These are phyloP conservation scores for Amphipyra berbera DNA, from an alignment of 2,888 invertebrate genomes.

Conservation along the genomic window DNA sequence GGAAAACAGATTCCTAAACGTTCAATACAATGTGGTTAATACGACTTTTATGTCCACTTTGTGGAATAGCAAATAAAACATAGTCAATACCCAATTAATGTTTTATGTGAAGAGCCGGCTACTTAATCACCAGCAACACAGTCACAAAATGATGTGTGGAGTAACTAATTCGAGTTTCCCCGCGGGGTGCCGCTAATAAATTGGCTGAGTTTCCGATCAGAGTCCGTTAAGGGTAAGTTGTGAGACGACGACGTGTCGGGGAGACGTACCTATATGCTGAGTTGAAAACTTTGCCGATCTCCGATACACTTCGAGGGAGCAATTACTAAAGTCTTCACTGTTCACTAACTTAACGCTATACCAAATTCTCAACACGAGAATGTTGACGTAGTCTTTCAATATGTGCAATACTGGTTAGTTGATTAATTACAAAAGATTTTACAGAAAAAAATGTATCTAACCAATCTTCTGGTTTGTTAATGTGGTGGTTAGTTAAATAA, in stretches of 20 bases:
- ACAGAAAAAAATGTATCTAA: too few relatives aligned
- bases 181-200: constrained; percentile 68
- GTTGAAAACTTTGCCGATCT: constrained; percentile 67
- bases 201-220: constrained; percentile 73
- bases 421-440: too few relatives aligned
- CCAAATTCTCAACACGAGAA: constrained; percentile 31
- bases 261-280: constrained; percentile 62
- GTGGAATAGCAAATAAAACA: constrained; percentile 18
- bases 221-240: constrained; percentile 66
- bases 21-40: too few relatives aligned
- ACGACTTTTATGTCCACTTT: too few relatives aligned
- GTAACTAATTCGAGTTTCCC: constrained; percentile 68
- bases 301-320: constrained; percentile 64
- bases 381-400: constrained; percentile 14
- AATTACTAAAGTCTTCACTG: constrained; percentile 62
- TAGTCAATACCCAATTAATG: constrained; percentile 40
- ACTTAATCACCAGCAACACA: constrained; percentile 37
- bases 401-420: constrained; percentile 3
- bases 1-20: too few relatives aligned
- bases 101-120: constrained; percentile 32
- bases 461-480: too few relatives aligned
- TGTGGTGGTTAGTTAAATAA: neutral
- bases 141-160: constrained; percentile 57
- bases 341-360: constrained; percentile 43
- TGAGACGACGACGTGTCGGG: constrained; percentile 63